Base-by-base conservation (phyloP, 2,888 invertebrate species). In the Arrhopalites spinosus region DNA sequence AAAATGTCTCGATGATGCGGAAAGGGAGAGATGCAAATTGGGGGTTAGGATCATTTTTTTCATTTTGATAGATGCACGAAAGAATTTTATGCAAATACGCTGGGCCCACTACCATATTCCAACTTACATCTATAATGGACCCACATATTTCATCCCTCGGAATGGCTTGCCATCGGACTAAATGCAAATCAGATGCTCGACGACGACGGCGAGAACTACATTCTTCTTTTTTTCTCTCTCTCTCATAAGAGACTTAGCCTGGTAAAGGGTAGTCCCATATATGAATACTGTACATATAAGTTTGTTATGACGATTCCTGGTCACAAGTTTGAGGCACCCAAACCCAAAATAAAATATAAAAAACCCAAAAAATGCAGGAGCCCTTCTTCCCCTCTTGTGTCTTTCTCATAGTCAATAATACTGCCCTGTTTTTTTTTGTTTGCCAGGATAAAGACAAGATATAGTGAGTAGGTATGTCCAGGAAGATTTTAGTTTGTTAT, bases 1-100 rank as follows among this genome's bases (percentile, higher is more conserved):
- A 80, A 81, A 81, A 81, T 81, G 68, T 78, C 77, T 79, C 79
- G 79, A 78, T 81, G 79, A 81, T 80, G 80, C 78, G 79, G 80
- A 80, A 81, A 79, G 81, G 79, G 78, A 78, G 75, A 80, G 76
- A 79, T 81, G 79, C 80, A 80, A 81, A 80, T 80, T 81, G 78
- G 77, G 80, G 79, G 79, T 81, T 78, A 79, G 78, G 78, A 79
- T 74, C 80, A 79, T 80, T 81, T 79, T n/a, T 79, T 81, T 81
- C 80, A 80, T 77, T 79, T 81, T 82, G 82, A 82, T 82, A 78
- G 81, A 82, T 82, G 79, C 79, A 70, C 76, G 78, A 78, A 81
- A 77, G 81, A 82, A 79, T 81, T 82, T 82, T 83, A 83, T 83
- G 83, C 82, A 82, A 83, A 82, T 83, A 78, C 77, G 79, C 72